These are phyloP conservation scores for Phoenoteleia sp. DNA, from an alignment of 2,888 invertebrate genomes.

Conservation along the genomic window DNA sequence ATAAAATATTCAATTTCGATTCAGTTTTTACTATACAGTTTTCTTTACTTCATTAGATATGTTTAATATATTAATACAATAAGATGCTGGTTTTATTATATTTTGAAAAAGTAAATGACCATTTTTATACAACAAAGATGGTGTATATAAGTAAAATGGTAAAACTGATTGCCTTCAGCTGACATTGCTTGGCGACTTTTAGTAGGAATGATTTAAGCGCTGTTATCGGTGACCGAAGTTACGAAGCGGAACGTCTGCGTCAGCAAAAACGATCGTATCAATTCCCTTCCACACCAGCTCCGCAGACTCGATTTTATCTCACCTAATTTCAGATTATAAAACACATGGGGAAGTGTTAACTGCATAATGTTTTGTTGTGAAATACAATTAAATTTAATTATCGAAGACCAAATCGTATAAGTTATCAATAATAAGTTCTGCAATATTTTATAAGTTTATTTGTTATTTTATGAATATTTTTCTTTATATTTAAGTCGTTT, in stretches of 20 bases:
- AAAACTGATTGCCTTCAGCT: conserved; percentile 27
- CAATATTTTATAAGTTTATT: too few relatives aligned
- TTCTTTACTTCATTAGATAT: too few relatives aligned
- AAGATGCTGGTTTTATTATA: too few relatives aligned
- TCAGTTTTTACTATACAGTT: too few relatives aligned
- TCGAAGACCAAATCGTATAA: too few relatives aligned
- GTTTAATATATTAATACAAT: too few relatives aligned
- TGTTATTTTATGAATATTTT: too few relatives aligned
- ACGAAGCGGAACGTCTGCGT: conserved; percentile 77
- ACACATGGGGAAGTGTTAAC: background rate
- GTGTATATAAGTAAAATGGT: conserved; percentile 5
- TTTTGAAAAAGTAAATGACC: too few relatives aligned
- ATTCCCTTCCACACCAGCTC: conserved; percentile 69
- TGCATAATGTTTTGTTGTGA: conserved; percentile 20
- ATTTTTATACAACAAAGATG: background rate
- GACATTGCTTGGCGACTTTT: conserved; percentile 21
- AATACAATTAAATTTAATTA: too few relatives aligned
- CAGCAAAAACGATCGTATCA: conserved; percentile 79
- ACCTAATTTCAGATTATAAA: background rate
- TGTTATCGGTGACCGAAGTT: conserved; percentile 78
- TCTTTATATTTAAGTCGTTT: too few relatives aligned
- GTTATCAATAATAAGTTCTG: too few relatives aligned
- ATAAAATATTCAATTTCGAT: too few relatives aligned
- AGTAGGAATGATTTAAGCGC: conserved; percentile 80
- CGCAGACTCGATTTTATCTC: conserved; percentile 40